Evolutionary conservation across 2,888 invertebrate genomes (phyloP).

Genomic region (Octodonta nipae): DNA sequence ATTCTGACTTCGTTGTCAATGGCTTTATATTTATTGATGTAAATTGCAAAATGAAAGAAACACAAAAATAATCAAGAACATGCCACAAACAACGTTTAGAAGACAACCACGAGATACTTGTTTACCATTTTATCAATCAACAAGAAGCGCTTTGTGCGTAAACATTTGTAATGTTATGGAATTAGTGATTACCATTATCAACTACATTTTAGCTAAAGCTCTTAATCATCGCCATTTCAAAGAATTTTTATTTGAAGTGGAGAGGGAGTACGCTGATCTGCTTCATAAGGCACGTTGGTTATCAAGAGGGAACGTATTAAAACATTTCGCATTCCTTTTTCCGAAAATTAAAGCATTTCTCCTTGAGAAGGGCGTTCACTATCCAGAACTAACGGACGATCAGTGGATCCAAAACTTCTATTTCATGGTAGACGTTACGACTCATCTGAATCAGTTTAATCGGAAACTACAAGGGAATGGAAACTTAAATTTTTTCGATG

Average conservation of each 20-base stretch:
- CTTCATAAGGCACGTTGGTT: constrained; percentile 16
- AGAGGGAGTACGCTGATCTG: constrained; percentile 16
- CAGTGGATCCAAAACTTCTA: constrained; percentile 22
- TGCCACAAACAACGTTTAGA: too few relatives aligned
- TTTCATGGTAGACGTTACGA: constrained; percentile 23
- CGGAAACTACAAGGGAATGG: constrained; percentile 23
- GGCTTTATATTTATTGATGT: too few relatives aligned
- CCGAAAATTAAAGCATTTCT: constrained; percentile 22
- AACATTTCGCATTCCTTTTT: constrained; percentile 15
- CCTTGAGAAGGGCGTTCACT: too few relatives aligned
- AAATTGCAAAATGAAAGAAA: too few relatives aligned
- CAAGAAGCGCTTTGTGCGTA: too few relatives aligned
- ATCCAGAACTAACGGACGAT: constrained; percentile 22
- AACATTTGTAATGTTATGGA: too few relatives aligned
- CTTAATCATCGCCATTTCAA: constrained; percentile 21
- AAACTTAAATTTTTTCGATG: constrained; percentile 12
- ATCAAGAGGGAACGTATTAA: constrained; percentile 14
- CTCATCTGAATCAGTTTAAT: constrained; percentile 25
- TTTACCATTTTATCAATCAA: too few relatives aligned
- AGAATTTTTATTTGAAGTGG: too few relatives aligned
- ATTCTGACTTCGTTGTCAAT: too few relatives aligned
- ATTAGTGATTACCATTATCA: too few relatives aligned
- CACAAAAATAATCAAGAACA: too few relatives aligned
- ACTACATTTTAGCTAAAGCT: constrained; percentile 5
- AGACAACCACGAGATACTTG: too few relatives aligned